Evolutionary conservation across 2,888 invertebrate genomes (phyloP).

Genomic region (Cephalotes varians): DNA sequence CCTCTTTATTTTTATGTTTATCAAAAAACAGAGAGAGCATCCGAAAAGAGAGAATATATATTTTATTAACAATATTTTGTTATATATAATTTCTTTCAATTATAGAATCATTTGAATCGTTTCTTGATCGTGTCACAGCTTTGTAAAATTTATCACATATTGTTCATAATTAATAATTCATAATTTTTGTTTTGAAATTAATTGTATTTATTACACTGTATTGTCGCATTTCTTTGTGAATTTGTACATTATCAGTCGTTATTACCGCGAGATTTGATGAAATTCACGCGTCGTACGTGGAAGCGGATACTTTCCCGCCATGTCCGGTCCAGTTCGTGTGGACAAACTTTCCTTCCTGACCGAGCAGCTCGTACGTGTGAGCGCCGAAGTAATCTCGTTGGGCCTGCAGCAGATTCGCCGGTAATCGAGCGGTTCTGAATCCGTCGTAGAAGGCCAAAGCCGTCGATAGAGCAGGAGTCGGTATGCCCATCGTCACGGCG

Average conservation of each 20-base stretch:
- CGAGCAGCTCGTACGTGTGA: constrained; percentile 97
- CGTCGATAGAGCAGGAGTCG: constrained; percentile 96
- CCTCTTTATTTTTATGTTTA: not conserved
- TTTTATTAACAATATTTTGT: not conserved
- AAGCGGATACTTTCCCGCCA: constrained; percentile 98
- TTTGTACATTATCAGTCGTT: constrained; percentile 23
- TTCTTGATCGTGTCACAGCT: not conserved
- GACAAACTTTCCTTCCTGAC: constrained; percentile 94
- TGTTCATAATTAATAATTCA: not conserved
- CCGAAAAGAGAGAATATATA: not conserved
- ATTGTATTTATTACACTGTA: constrained; percentile 37
- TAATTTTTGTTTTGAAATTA: too few relatives aligned
- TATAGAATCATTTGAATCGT: not conserved
- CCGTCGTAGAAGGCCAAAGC: constrained; percentile 99
- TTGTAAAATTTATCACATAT: not conserved
- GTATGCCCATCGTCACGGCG: constrained; percentile 93
- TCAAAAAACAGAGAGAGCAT: not conserved
- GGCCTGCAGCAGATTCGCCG: constrained; percentile 98
- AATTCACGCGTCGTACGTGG: constrained; percentile 93
- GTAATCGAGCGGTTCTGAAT: constrained; percentile 93
- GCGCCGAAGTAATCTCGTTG: constrained; percentile 99
- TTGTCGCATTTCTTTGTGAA: not conserved
- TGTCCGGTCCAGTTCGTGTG: constrained; percentile 99
- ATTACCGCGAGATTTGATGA: not conserved
- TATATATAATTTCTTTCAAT: not conserved